phyloP scores from a whole-genome alignment of 2,113 vertebrate species.

The Nematolebias whitei region DNA sequence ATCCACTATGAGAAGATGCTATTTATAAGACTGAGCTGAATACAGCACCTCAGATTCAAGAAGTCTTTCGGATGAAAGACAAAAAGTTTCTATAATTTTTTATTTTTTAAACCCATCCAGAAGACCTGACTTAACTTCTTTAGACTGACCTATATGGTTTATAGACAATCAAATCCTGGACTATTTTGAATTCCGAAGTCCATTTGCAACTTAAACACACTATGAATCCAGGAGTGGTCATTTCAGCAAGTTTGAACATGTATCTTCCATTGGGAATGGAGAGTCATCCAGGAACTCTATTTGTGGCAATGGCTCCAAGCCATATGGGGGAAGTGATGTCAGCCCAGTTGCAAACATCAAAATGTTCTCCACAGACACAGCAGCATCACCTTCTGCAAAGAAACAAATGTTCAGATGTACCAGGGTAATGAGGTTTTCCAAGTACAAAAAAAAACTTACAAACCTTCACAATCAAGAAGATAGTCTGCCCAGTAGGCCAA shows the following conservation, averaged over 20 bases:
- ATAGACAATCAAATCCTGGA: neutral
- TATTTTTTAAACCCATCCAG: too few species aligned
- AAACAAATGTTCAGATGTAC: neutral
- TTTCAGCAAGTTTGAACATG: conserved; percentile 31
- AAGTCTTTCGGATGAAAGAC: too few species aligned
- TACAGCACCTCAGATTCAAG: too few species aligned
- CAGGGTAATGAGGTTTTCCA: neutral
- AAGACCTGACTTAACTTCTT: too few species aligned
- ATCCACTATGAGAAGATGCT: too few species aligned
- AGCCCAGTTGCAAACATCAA: conserved; percentile 51
- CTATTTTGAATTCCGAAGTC: neutral
- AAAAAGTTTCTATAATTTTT: too few species aligned
- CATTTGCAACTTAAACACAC: neutral
- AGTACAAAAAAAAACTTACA: neutral
- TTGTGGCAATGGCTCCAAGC: neutral
- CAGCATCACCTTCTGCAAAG: neutral
- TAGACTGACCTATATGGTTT: too few species aligned
- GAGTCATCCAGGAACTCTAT: conserved; percentile 28
- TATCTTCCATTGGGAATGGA: conserved; percentile 40
- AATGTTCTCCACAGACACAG: too few species aligned
- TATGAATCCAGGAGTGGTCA: conserved; percentile 8
- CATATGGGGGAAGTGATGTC: conserved; percentile 35
- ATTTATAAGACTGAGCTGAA: too few species aligned
- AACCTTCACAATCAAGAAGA: conserved; percentile 41
- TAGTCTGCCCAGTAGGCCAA: conserved; percentile 43